phyloP scores from a whole-genome alignment of 1,140 invertebrate genomes.

The Brachionus calyciflorus region DNA sequence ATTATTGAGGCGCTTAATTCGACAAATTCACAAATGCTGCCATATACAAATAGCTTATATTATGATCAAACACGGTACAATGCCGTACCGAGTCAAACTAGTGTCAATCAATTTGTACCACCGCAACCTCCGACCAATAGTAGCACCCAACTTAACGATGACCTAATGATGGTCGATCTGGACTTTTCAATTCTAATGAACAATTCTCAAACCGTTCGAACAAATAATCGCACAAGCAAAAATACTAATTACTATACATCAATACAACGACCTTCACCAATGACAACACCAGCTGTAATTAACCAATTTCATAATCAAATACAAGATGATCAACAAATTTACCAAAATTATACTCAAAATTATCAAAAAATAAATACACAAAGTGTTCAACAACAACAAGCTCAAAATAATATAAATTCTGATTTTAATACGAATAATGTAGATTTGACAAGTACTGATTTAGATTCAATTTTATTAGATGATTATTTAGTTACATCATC shows the following conservation, averaged over 20 bases:
- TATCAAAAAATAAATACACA: not conserved
- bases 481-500: not conserved
- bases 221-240: not conserved
- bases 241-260: not conserved
- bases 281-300: not conserved
- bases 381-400: too few species aligned
- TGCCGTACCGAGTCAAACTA: not conserved
- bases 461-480: constrained; percentile 13
- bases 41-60: not conserved
- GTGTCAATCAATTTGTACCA: not conserved
- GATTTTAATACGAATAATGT: not conserved
- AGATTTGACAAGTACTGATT: not conserved
- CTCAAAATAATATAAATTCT: not conserved
- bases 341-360: not conserved
- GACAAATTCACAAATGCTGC: constrained; percentile 5
- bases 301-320: not conserved
- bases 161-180: not conserved
- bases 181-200: constrained; percentile 13
- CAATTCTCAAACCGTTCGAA: not conserved
- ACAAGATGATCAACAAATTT: not conserved
- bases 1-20: not conserved
- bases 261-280: not conserved
- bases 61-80: constrained; percentile 18
- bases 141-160: not conserved
- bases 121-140: not conserved